Evolutionary conservation across 2,888 invertebrate genomes (phyloP).

Genomic region (Beris morrisii): DNA sequence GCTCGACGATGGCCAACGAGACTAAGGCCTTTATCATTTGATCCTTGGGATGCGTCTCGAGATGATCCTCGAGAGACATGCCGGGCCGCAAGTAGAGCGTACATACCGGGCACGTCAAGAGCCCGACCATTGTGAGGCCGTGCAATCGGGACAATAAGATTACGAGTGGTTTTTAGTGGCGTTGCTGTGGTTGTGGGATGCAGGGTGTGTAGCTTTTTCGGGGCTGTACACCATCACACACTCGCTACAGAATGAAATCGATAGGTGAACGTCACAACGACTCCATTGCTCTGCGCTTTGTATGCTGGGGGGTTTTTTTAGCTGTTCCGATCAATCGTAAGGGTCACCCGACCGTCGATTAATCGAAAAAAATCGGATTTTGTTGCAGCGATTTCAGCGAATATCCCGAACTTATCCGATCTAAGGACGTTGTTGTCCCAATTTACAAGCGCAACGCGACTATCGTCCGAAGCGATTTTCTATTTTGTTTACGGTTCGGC

Average conservation of each 20-base stretch:
- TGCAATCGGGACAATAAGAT: background rate
- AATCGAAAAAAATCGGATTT: background rate
- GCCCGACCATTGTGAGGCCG: slow-evolving; percentile 55
- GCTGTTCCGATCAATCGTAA: background rate
- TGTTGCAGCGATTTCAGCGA: background rate
- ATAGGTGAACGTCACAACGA: slow-evolving; percentile 37
- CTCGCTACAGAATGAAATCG: slow-evolving; percentile 31
- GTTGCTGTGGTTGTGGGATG: background rate
- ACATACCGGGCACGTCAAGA: slow-evolving; percentile 77
- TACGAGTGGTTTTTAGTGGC: background rate
- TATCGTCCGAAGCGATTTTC: too few species aligned
- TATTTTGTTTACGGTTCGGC: background rate
- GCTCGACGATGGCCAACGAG: slow-evolving; percentile 43
- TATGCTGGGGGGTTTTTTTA: background rate
- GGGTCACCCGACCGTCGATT: background rate
- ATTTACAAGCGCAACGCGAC: too few species aligned
- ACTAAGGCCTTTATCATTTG: slow-evolving; percentile 81
- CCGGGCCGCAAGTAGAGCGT: slow-evolving; percentile 81
- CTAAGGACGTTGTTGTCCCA: too few species aligned
- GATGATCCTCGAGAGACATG: slow-evolving; percentile 76
- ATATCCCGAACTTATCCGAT: background rate
- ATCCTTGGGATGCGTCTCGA: slow-evolving; percentile 85
- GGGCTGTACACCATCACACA: slow-evolving; percentile 34
- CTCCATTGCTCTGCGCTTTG: slow-evolving; percentile 28
- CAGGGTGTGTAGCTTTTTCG: slow-evolving; percentile 6